Evolutionary conservation across 2,797 vertebrate species (phyloP).

Genomic region (Takifugu ocellatus): DNA sequence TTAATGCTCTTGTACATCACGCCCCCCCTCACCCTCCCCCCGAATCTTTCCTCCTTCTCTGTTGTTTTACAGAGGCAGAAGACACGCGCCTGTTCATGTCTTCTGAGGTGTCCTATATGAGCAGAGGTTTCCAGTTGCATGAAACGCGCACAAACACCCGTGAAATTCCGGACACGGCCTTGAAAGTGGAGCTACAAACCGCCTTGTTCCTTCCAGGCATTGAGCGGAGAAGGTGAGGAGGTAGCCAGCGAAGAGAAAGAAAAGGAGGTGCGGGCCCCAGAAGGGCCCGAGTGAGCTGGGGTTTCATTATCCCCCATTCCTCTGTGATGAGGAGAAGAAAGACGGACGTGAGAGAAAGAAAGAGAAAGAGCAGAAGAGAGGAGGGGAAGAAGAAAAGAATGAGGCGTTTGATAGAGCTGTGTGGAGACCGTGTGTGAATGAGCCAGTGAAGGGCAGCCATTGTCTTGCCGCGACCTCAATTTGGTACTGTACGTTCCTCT

Average conservation of each 20-base stretch:
- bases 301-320: constrained; percentile 66
- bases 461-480: constrained; percentile 97
- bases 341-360: constrained; percentile 72
- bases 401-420: constrained; percentile 95
- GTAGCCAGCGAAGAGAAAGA: constrained; percentile 33
- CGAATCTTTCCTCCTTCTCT: too few relatives aligned
- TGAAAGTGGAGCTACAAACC: too few relatives aligned
- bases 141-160: too few relatives aligned
- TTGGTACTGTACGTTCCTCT: constrained; percentile 96
- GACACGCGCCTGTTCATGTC: too few relatives aligned
- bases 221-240: constrained; percentile 46
- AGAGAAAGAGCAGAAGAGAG: constrained; percentile 71
- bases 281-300: constrained; percentile 62
- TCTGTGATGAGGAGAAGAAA: constrained; percentile 89
- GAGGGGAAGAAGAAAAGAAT: constrained; percentile 79
- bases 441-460: constrained; percentile 93
- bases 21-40: too few relatives aligned
- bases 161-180: too few relatives aligned
- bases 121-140: too few relatives aligned
- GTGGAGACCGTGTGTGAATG: constrained; percentile 89
- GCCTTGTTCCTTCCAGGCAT: constrained; percentile 1
- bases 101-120: too few relatives aligned
- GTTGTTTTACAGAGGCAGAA: too few relatives aligned
- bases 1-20: too few relatives aligned
- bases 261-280: constrained; percentile 50